Base-by-base conservation (phyloP, 2,888 invertebrate genomes). In the Athetis lepigone region DNA sequence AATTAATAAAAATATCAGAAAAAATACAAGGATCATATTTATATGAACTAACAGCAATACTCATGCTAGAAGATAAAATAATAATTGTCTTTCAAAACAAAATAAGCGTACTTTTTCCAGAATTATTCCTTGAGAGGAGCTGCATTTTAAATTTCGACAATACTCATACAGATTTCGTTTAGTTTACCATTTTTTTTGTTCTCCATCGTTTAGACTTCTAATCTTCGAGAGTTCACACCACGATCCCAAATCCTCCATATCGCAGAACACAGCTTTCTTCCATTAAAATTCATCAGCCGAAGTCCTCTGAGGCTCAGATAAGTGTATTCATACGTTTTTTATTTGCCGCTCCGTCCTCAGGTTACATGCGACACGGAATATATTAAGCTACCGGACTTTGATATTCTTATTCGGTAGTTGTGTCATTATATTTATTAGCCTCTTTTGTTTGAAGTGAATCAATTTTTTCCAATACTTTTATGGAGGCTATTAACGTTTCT, bases 301-400 rank as follows among this genome's bases (percentile, higher is more conserved):
- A 49, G 77, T 72, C 77, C 77, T 77, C 60, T 57, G 59, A 77
- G 73, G 49, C 63, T 42, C 62, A 70, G 86, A 84, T 89, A 89
- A 89, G 83, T 86, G 83, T 87, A 86, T 89, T 70, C 69, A 69
- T 81, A 62, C 64, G 61, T 79, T 78, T 77, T 75, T 75, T 75
- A 83, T 87, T 86, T 65, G 50, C 67, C 60, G 77, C 68, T 71
- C 58, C 77, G 64, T 85, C 86, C 83, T 77, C 79, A 74, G 76
- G 81, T 83, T 80, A 81, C 82, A 81, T 85, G 81, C 85, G 89
- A 92, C 92, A 90, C 87, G 81, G 93, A 89, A 93, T 94, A 92
- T 86, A 93, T 94, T 94, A 93, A 90, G 94, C 94, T 94, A 93
- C 94, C 84, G 94, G 90, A 90, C 82, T 92, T 92, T 86, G 88